Conservation (phyloP, 2,888 invertebrate species). For the Napeogenes sylphis region DNA sequence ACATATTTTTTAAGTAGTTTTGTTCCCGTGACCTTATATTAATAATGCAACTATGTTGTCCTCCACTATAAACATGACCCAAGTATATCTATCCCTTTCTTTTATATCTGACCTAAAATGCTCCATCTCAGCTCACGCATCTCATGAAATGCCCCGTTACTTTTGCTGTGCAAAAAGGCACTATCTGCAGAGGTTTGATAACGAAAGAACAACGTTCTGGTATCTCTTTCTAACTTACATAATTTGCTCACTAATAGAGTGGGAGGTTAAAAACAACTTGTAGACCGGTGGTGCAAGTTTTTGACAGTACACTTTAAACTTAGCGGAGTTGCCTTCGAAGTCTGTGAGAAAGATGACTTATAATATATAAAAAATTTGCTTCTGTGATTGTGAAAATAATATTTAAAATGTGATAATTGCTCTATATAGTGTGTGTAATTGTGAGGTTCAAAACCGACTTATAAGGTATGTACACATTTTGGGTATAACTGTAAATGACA, state of each 20-base stretch:
- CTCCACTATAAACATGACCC: conserved; percentile 57
- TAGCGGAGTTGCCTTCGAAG: conserved; percentile 48
- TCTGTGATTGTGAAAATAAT: conserved; percentile 37
- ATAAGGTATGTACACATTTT: conserved; percentile 39
- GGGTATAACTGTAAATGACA: conserved; percentile 39
- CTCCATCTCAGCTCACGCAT: conserved; percentile 66
- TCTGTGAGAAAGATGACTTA: conserved; percentile 45
- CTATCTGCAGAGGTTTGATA: conserved; percentile 56
- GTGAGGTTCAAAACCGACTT: conserved; percentile 23
- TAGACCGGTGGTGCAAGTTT: conserved; percentile 73
- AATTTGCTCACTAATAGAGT: conserved; percentile 28
- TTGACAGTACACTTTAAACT: conserved; percentile 71
- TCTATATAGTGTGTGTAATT: conserved; percentile 25
- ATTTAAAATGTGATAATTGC: conserved; percentile 28
- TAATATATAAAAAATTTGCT: conserved; percentile 42
- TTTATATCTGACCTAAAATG: conserved; percentile 47
- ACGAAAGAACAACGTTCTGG: conserved; percentile 25
- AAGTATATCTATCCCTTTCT: conserved; percentile 48
- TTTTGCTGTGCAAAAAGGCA: conserved; percentile 77
- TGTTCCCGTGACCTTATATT: conserved; percentile 41
- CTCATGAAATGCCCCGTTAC: conserved; percentile 76
- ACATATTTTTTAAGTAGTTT: conserved; percentile 16
- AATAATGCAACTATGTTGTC: conserved; percentile 38
- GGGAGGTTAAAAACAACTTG: conserved; percentile 44
- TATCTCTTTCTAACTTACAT: conserved; percentile 41